Conservation (phyloP, 2,113 vertebrate species). For the Myxocyprinus asiaticus region DNA sequence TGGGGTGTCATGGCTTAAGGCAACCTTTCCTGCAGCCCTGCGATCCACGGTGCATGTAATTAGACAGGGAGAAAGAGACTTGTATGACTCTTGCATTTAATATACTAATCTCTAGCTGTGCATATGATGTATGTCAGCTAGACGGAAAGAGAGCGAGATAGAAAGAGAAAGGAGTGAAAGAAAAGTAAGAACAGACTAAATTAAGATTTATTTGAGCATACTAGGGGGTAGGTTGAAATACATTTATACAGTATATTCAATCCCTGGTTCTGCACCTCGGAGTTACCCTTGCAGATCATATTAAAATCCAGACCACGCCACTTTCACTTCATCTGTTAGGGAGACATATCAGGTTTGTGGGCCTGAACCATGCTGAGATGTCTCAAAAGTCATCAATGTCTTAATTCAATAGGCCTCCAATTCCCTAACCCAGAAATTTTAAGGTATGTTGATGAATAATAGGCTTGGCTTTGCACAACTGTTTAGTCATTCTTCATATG, state of each 20-base stretch:
- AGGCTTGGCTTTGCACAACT: constrained; percentile 59
- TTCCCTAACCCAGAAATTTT: constrained; percentile 12
- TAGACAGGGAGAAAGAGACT: constrained; percentile 59
- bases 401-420: constrained; percentile 43
- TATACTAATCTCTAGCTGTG: constrained; percentile 58
- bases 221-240: constrained; percentile 40
- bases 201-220: constrained; percentile 66
- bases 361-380: constrained; percentile 36
- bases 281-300: constrained; percentile 44
- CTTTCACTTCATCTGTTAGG: constrained; percentile 53
- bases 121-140: constrained; percentile 54
- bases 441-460: constrained; percentile 62
- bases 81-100: constrained; percentile 58
- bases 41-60: constrained; percentile 72
- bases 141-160: background rate
- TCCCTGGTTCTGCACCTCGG: constrained; percentile 42
- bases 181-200: constrained; percentile 38
- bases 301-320: constrained; percentile 55
- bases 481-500: constrained; percentile 66
- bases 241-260: constrained; percentile 52
- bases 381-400: constrained; percentile 36
- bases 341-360: constrained; percentile 44
- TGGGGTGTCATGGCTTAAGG: constrained; percentile 68
- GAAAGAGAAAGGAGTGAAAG: background rate
- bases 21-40: constrained; percentile 65